Evolutionary conservation across 2,113 vertebrate genomes (phyloP), one percentile per base, ranked within the genome.

Genomic region (Picathartes gymnocephalus): DNA sequence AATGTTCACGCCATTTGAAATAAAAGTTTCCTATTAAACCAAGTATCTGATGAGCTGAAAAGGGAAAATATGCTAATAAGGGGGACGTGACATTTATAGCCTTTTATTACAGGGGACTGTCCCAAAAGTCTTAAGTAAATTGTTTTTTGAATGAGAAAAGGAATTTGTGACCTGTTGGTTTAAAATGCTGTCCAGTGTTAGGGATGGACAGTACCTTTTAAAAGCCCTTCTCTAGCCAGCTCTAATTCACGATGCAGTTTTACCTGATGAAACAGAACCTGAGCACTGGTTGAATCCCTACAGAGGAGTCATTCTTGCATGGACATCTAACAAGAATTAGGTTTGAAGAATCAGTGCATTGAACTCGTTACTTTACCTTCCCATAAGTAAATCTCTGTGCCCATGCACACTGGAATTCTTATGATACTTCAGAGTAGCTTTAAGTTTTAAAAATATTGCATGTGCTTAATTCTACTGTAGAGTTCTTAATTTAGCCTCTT

Each of bases 401-500:
- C 69, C 39, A 13, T 33, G 78, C 86, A 76, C 91, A 68, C 53
- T 89, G 65, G 65, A 83, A 66, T 81, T 78, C 61, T 64, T 58
- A 0, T 15, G 31, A 81, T 81, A 76, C 65, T 94, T 90, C 88
- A 81, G 30, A 64, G 57, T 88, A 81, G 80, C 83, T 92, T 96
- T 92, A 86, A 94, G 90, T 82, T 95, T 93, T 39, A 62, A 96
- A 95, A 97, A 81, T 73, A 66, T 1, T 86, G 91, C 95, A 96
- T 94, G 92, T 92, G 65, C 77, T 94, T 94, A 95, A 86, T 80
- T 97, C 91, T 95, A 85, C 82, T 73, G 71, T 95, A 93, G 91
- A 94, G 86, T 95, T 95, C 82, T 82, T 87, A 79, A 90, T 90
- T 87, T 83, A 92, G 68, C 71, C 95, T 97, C 92, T 88, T 88